A percentile compares a stretch with the other conserved stretches of the same genome.
phyloP scores from a whole-genome alignment of 2,888 invertebrate genomes.

The Sarcophaga rosellei region DNA sequence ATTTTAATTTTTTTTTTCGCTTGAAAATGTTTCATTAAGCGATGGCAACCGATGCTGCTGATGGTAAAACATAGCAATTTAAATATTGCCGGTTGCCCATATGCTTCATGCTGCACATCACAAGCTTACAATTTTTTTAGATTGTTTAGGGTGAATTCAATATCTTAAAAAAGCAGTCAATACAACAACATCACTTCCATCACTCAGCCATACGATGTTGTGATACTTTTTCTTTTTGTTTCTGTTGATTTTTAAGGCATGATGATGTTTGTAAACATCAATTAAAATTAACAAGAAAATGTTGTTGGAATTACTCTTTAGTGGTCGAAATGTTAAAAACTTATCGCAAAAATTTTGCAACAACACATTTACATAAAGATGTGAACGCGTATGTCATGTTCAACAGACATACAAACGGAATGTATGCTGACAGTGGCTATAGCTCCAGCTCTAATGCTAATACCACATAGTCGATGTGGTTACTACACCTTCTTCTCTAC shows the following conservation, averaged over 20 bases:
- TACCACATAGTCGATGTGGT: neutral
- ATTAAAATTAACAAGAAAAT: slow-evolving; percentile 69
- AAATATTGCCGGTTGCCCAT: too few relatives aligned
- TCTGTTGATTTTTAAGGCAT: slow-evolving; percentile 36
- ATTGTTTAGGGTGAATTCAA: slow-evolving; percentile 42
- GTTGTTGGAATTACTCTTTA: slow-evolving; percentile 65
- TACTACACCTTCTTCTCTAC: slow-evolving; percentile 40
- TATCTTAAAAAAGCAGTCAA: slow-evolving; percentile 22
- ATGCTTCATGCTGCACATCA: too few relatives aligned
- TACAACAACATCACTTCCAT: slow-evolving; percentile 18
- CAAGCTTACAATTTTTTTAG: neutral
- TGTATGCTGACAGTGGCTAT: neutral
- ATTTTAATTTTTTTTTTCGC: slow-evolving; percentile 29
- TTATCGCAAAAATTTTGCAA: slow-evolving; percentile 55
- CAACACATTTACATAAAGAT: slow-evolving; percentile 67
- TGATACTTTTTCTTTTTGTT: slow-evolving; percentile 5
- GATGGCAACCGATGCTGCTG: slow-evolving; percentile 10
- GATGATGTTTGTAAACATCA: slow-evolving; percentile 68
- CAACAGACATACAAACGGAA: slow-evolving; percentile 30
- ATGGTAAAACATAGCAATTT: too few relatives aligned
- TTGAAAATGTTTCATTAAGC: slow-evolving; percentile 64
- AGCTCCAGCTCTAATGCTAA: neutral
- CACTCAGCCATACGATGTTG: slow-evolving; percentile 27
- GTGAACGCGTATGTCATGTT: slow-evolving; percentile 68
- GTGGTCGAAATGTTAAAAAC: slow-evolving; percentile 65